A percentile compares a stretch with the other conserved stretches of the same genome.
These are phyloP conservation scores for Rhodophaea formosa DNA, from an alignment of 2,888 invertebrate genomes.

Conservation along the genomic window DNA sequence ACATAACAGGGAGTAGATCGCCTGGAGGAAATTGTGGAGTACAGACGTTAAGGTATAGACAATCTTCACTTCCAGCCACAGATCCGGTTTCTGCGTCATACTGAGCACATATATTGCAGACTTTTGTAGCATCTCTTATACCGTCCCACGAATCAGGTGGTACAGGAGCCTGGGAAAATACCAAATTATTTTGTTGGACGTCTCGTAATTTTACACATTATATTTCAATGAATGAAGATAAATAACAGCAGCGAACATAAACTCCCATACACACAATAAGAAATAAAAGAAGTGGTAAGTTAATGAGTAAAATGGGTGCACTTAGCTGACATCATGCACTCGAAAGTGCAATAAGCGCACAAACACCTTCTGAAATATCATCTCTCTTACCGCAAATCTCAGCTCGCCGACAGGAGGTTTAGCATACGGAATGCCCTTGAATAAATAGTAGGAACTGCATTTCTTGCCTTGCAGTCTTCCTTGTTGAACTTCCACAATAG, in stretches of 20 bases:
- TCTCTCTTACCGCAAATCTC: conserved; percentile 48
- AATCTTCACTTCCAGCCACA: conserved; percentile 82
- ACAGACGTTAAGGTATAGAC: conserved; percentile 86
- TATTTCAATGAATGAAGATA: too few species aligned
- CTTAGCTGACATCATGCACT: too few species aligned
- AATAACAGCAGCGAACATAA: too few species aligned
- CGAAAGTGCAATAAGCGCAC: too few species aligned
- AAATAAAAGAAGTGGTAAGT: too few species aligned
- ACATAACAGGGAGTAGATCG: conserved; percentile 63
- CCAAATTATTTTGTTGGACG: neutral
- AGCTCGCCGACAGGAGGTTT: conserved; percentile 69
- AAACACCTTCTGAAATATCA: neutral
- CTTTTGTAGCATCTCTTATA: conserved; percentile 82
- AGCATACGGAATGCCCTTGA: conserved; percentile 76
- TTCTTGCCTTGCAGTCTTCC: conserved; percentile 9
- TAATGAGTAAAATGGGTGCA: too few species aligned
- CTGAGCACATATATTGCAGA: conserved; percentile 84
- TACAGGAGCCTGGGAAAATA: conserved; percentile 52
- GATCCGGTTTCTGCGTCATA: conserved; percentile 75
- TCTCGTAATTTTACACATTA: neutral
- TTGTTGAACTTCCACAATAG: conserved; percentile 3
- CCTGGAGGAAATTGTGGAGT: conserved; percentile 70
- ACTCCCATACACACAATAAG: too few species aligned
- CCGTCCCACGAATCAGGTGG: conserved; percentile 78
- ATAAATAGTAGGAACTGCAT: conserved; percentile 18